phyloP scores from a whole-genome alignment of 2,888 invertebrate genomes.

The Dryobotodes eremita region DNA sequence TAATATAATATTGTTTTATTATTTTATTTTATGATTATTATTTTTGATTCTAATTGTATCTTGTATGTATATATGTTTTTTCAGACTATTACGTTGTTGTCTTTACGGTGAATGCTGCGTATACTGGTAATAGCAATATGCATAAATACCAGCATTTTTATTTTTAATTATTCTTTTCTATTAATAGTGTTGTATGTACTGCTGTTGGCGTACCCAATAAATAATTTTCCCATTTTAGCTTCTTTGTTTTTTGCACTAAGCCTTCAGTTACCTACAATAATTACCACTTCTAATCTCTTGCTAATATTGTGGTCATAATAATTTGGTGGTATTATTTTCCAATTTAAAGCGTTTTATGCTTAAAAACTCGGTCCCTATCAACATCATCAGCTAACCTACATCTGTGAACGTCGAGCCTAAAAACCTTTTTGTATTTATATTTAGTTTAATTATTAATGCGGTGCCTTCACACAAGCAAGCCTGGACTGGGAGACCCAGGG shows the following conservation, averaged over 20 bases:
- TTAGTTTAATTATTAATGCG: neutral
- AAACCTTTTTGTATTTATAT: neutral
- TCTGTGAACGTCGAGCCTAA: neutral
- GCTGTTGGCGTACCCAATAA: neutral
- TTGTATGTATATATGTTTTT: neutral
- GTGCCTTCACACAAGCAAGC: neutral
- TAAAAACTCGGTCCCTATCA: neutral
- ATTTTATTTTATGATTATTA: no score
- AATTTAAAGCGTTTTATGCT: neutral
- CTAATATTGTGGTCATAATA: no score
- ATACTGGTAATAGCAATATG: neutral
- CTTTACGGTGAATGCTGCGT: neutral
- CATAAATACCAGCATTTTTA: neutral
- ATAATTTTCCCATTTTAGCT: neutral
- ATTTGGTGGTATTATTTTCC: no score
- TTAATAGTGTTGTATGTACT: neutral
- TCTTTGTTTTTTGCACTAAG: neutral
- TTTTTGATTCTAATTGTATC: neutral
- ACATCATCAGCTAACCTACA: neutral
- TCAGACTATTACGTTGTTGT: neutral
- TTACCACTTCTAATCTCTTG: neutral
- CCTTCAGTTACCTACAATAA: neutral
- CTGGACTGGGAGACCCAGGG: no score
- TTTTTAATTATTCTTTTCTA: neutral
- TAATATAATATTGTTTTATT: no score